These are phyloP conservation scores for Drosophila sp. DNA, from an alignment of 1,140 invertebrate genomes.

Conservation along the genomic window DNA sequence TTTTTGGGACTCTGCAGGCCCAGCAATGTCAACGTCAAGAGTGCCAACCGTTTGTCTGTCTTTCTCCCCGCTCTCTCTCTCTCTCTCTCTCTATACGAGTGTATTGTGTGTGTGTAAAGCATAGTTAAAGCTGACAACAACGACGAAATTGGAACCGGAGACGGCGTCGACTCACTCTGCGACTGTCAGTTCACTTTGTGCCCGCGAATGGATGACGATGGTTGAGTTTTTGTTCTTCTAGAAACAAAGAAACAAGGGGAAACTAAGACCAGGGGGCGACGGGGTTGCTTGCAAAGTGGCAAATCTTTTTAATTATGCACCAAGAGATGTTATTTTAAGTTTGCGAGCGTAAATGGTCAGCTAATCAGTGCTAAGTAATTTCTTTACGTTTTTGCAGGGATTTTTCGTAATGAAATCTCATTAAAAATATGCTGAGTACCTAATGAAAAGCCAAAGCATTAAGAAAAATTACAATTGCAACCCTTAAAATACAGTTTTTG, in stretches of 20 bases:
- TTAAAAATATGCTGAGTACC: slow-evolving; percentile 5
- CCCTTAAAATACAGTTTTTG: slow-evolving; percentile 40
- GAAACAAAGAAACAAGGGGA: not conserved
- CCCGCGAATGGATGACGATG: slow-evolving; percentile 47
- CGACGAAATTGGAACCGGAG: slow-evolving; percentile 49
- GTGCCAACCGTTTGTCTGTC: slow-evolving; percentile 35
- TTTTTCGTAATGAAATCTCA: slow-evolving; percentile 21
- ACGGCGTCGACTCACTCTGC: slow-evolving; percentile 45
- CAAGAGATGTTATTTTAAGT: slow-evolving; percentile 9
- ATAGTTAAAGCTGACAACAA: slow-evolving; percentile 76
- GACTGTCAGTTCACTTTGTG: slow-evolving; percentile 64
- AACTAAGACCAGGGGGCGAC: not conserved
- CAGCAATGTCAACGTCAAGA: slow-evolving; percentile 75
- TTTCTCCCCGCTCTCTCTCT: too few relatives aligned
- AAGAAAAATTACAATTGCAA: slow-evolving; percentile 37
- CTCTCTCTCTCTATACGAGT: slow-evolving; percentile 18
- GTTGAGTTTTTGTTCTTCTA: not conserved
- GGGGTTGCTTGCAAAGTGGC: not conserved
- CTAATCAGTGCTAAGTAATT: slow-evolving; percentile 46
- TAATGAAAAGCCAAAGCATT: not conserved
- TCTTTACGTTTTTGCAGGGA: slow-evolving; percentile 1
- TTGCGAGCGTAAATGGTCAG: slow-evolving; percentile 21
- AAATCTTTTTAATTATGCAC: slow-evolving; percentile 77
- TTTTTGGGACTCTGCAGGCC: slow-evolving; percentile 59
- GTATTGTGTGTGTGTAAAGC: slow-evolving; percentile 45